These are phyloP conservation scores for Phrynocephalus vlangalii DNA, from an alignment of 2,797 vertebrate species.

Conservation along the genomic window DNA sequence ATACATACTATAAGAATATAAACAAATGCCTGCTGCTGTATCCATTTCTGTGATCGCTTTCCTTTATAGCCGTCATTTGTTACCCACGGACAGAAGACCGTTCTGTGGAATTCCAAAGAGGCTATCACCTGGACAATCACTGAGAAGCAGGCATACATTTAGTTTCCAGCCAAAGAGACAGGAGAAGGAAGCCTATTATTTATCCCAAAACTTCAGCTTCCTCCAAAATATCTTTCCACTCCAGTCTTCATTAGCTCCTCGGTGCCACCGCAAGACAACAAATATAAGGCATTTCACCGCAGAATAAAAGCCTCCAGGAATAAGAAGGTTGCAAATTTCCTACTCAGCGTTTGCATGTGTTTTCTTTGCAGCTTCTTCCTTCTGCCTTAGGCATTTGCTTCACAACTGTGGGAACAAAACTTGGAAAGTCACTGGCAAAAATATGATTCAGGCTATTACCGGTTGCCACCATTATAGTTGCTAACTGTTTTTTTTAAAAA, in stretches of 20 bases:
- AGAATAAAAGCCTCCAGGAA: conserved; percentile 1
- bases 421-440: not conserved
- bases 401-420: not conserved
- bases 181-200: conserved; percentile 70
- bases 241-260: conserved; percentile 15
- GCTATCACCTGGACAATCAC: conserved; percentile 81
- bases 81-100: conserved; percentile 92
- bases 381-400: not conserved
- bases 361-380: conserved; percentile 10
- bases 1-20: conserved; percentile 99
- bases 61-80: conserved; percentile 99
- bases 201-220: conserved; percentile 71
- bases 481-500: too few species aligned
- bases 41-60: conserved; percentile 90
- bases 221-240: conserved; percentile 60
- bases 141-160: conserved; percentile 86
- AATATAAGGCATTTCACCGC: conserved; percentile 23
- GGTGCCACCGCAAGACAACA: not conserved
- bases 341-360: not conserved
- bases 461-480: not conserved
- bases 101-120: conserved; percentile 95
- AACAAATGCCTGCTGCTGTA: conserved; percentile 98
- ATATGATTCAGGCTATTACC: too few species aligned
- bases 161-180: conserved; percentile 89
- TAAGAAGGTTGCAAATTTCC: not conserved